Base-by-base conservation (phyloP, 2,113 vertebrate species). In the Junco hyemalis region DNA sequence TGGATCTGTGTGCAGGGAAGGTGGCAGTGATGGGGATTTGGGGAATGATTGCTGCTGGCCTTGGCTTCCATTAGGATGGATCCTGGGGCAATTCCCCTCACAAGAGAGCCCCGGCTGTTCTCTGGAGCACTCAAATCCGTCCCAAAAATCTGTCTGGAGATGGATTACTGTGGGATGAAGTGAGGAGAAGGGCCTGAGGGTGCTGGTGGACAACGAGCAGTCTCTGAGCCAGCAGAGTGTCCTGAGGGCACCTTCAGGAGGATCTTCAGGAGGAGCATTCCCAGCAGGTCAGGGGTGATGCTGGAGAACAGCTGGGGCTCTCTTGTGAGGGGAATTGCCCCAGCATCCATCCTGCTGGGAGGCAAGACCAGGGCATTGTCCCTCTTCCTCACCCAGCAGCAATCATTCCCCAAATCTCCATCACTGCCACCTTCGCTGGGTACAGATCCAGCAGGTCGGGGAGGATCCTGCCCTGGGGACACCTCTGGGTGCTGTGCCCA, bases 341-440 rank as follows among this genome's bases (percentile, higher is more conserved):
- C 76, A 72, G 26, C 17, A 35, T 26, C 76, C 66, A 35, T 12
- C 35, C 59, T 36, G 66, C 35, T 36, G 66, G 50, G 23, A 13
- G 42, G 25, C 66, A 42, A n/a, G 20, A n/a, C 48, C n/a, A 24
- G 28, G 8, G n/a, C 47, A 21, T 7, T 0, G 0, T 63, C 24
- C n/a, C 13, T 60, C 4, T 28, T 42, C 18, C 5, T 64, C 25
- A 7, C 8, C 28, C 23, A 45, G 31, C n/a, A 56, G 29, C 25
- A 60, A 44, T 44, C 44, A 13, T 11, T 53, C 21, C 61, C 22
- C 64, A 63, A 25, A 56, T 80, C 42, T 25, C 25, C 48, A 26
- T 29, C 64, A 9, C 1, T 25, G 20, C 12, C 64, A 16, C 54
- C 28, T 20, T 47, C 47, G 64, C 2, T 24, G 33, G 73, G 5